phyloP scores from a whole-genome alignment of 2,797 vertebrate species.

The Babyrousa celebensis region DNA sequence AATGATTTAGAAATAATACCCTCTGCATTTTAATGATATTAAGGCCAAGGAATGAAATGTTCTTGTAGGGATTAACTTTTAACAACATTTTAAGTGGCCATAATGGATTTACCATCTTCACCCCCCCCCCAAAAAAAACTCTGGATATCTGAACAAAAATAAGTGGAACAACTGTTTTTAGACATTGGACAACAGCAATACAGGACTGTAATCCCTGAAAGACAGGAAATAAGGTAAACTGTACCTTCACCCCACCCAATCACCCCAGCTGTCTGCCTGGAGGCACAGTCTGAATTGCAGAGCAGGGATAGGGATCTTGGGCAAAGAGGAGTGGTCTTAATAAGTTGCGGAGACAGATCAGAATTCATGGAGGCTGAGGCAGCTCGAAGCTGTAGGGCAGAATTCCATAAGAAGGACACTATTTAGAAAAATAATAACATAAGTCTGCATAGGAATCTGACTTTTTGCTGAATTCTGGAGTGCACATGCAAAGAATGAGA shows the following conservation, averaged over 20 bases:
- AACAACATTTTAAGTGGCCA: conserved; percentile 6
- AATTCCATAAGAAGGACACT: background rate
- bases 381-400: background rate
- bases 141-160: conserved; percentile 4
- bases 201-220: background rate
- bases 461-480: background rate
- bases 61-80: conserved; percentile 52
- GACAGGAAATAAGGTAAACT: background rate
- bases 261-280: background rate
- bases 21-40: background rate
- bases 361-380: conserved; percentile 9
- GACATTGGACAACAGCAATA: background rate
- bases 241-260: background rate
- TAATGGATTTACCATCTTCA: background rate
- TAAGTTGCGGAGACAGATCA: background rate
- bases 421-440: background rate
- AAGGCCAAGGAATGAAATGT: conserved; percentile 27
- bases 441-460: background rate
- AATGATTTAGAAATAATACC: background rate
- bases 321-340: background rate
- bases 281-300: background rate
- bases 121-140: background rate
- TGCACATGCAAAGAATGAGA: background rate
- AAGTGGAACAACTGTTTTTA: background rate
- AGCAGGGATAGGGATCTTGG: background rate